Evolutionary conservation across 2,113 vertebrate species (phyloP), one percentile per base, ranked within the genome.

Genomic region (Orycteropus afer): DNA sequence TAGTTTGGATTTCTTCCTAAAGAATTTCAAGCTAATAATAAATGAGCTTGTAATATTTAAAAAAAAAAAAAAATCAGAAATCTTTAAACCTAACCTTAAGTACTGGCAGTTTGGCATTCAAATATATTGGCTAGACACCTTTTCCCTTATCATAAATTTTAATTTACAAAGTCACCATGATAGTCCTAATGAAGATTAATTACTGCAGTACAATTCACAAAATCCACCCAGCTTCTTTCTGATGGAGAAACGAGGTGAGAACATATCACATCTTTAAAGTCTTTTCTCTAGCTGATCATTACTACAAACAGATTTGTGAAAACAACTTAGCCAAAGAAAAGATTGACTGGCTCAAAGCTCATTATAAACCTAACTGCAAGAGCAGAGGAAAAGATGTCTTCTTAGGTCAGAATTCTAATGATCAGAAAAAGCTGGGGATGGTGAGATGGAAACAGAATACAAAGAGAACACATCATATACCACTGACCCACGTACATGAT

Each of bases 181-280:
- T 57, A 94, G 94, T 97, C 93, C 89, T 98, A 98, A 98, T 98
- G 97, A 98, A 98, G 98, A 98, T 98, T 98, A 98, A 98, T 98
- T 97, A 98, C 98, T 98, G 96, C 96, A 98, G 97, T 92, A 94
- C 88, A 96, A 97, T 97, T 90, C 89, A 97, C 73, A 94, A 98
- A 98, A 94, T 93, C 89, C 92, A 86, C 81, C 94, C 80, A 94
- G 95, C 96, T 97, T 98, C 95, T 69, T 97, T 98, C 96, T 97
- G 93, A 95, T 67, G 97, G 93, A 94, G 82, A 97, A 95, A 95
- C 49, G 40, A 69, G 96, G 96, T 97, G 97, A 98, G 98, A 98
- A 98, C 89, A 94, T 55, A 97, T 90, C 18, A 34, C 32, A 22
- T 94, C 89, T 45, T 95, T 95, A 97, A 96, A 12, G 74, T 96